These are phyloP conservation scores for Pyxicephalus adspersus DNA, from an alignment of 2,113 vertebrate species.

Conservation along the genomic window DNA sequence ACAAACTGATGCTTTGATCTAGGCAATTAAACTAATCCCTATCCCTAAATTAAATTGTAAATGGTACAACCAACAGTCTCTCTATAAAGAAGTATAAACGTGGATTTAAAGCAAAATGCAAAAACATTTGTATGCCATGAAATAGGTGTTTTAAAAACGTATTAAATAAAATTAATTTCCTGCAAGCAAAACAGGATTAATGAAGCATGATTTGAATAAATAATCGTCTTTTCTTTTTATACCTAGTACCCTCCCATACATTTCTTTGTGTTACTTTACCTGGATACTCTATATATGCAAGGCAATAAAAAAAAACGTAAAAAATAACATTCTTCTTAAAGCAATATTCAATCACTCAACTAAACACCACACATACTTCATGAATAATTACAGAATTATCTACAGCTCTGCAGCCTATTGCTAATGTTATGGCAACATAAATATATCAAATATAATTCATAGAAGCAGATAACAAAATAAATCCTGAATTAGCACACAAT, in stretches of 20 bases:
- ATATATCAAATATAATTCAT: too few relatives aligned
- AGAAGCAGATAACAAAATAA: too few relatives aligned
- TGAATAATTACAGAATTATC: too few relatives aligned
- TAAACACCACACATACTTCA: too few relatives aligned
- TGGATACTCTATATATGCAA: too few relatives aligned
- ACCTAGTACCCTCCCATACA: neutral
- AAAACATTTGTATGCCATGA: slow-evolving; percentile 27
- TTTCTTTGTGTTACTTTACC: neutral
- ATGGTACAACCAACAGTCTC: slow-evolving; percentile 51
- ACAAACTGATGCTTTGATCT: slow-evolving; percentile 54
- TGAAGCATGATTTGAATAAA: slow-evolving; percentile 20
- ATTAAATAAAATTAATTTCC: slow-evolving; percentile 4
- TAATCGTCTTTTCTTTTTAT: neutral
- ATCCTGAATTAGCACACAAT: too few relatives aligned
- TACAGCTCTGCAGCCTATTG: too few relatives aligned
- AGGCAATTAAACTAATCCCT: slow-evolving; percentile 53
- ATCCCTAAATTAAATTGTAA: slow-evolving; percentile 53
- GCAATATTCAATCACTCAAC: too few relatives aligned
- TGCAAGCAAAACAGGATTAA: slow-evolving; percentile 22
- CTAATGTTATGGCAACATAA: too few relatives aligned
- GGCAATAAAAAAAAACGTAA: too few relatives aligned
- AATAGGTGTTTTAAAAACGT: slow-evolving; percentile 13
- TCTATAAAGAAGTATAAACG: slow-evolving; percentile 16
- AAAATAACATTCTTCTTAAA: too few relatives aligned
- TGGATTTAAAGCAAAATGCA: slow-evolving; percentile 18